phyloP scores from a whole-genome alignment of 2,113 vertebrate genomes.

The Camelus bactrianus region DNA sequence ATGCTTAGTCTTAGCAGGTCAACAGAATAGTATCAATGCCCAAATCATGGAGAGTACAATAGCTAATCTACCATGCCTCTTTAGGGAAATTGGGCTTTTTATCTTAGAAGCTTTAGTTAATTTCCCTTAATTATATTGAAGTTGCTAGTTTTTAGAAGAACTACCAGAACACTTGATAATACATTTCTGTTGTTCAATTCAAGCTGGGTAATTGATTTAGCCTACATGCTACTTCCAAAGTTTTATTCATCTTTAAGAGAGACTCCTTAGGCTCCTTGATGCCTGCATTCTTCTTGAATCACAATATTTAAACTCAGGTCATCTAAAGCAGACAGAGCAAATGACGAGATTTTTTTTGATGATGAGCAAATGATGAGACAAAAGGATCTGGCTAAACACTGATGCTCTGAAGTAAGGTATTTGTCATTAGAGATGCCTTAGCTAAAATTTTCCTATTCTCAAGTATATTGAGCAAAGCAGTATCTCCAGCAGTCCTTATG shows the following conservation, averaged over 20 bases:
- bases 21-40: background rate
- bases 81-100: constrained; percentile 43
- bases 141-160: constrained; percentile 42
- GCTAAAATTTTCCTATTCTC: background rate
- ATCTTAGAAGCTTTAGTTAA: constrained; percentile 16
- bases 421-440: background rate
- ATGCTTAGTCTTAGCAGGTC: background rate
- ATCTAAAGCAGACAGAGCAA: constrained; percentile 39
- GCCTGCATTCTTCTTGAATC: constrained; percentile 25
- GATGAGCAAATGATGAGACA: background rate
- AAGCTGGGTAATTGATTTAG: constrained; percentile 15
- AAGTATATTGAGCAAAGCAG: background rate
- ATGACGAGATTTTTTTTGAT: background rate
- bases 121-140: constrained; percentile 2
- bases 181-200: constrained; percentile 26
- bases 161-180: background rate
- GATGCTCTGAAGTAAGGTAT: constrained; percentile 8
- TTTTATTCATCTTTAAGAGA: constrained; percentile 47
- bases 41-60: background rate
- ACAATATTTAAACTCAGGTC: constrained; percentile 26
- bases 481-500: constrained; percentile 7
- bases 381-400: background rate
- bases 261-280: background rate
- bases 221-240: background rate
- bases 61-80: constrained; percentile 7